These are phyloP conservation scores for Ectropis grisescens DNA, from an alignment of 1,140 invertebrate genomes.

Conservation along the genomic window DNA sequence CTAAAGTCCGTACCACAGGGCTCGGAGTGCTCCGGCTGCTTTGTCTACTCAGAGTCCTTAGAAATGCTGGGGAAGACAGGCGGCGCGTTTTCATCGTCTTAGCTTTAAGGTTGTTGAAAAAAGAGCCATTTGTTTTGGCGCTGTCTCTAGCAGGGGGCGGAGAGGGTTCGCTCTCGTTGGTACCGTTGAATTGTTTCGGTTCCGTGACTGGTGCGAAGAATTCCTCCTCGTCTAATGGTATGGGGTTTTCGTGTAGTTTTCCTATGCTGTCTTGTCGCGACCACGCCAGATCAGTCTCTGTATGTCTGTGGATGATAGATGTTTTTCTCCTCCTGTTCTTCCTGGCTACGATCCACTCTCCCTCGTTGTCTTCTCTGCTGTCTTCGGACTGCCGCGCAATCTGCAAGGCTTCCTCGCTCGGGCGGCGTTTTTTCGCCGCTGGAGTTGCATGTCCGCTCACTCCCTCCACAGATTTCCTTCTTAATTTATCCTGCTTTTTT, in stretches of 20 bases:
- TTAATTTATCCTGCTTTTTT: constrained; percentile 54
- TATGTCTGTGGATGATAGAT: constrained; percentile 38
- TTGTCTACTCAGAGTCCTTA: constrained; percentile 72
- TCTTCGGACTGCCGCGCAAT: constrained; percentile 73
- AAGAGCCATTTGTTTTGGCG: constrained; percentile 61
- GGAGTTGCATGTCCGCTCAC: constrained; percentile 64
- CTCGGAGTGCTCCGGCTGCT: constrained; percentile 53
- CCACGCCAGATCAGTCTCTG: constrained; percentile 22
- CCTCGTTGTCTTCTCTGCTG: constrained; percentile 62
- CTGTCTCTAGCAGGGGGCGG: constrained; percentile 37
- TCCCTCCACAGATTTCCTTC: constrained; percentile 74
- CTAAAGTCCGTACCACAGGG: constrained; percentile 30
- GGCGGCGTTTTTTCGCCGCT: constrained; percentile 73
- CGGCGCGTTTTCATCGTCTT: constrained; percentile 62
- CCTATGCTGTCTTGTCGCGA: constrained; percentile 39
- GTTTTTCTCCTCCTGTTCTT: constrained; percentile 52
- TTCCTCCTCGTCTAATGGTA: constrained; percentile 58
- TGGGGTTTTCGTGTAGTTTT: constrained; percentile 47
- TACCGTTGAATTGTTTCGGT: constrained; percentile 48
- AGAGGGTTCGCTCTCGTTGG: constrained; percentile 10
- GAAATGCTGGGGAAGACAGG: constrained; percentile 75
- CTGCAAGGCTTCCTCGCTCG: constrained; percentile 83
- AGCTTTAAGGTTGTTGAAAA: constrained; percentile 57
- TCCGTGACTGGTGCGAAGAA: constrained; percentile 57
- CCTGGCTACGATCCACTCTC: constrained; percentile 59